These are phyloP conservation scores for Cryptophagus acutangulus DNA, from an alignment of 2,888 invertebrate genomes.

Conservation along the genomic window DNA sequence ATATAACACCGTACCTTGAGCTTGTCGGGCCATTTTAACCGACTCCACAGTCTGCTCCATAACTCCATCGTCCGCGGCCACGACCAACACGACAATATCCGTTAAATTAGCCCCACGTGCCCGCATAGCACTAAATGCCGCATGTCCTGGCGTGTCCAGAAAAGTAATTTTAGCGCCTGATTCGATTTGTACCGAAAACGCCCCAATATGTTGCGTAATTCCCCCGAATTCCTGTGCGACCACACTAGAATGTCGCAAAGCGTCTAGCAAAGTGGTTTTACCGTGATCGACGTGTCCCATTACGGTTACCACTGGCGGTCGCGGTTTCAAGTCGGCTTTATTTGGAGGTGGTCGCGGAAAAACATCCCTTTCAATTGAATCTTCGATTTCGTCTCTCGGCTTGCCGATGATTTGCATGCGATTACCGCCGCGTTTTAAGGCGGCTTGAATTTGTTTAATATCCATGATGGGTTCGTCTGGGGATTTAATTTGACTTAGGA, in stretches of 20 bases:
- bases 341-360: slow-evolving; percentile 63
- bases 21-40: slow-evolving; percentile 76
- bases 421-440: slow-evolving; percentile 39
- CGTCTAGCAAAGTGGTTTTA: slow-evolving; percentile 89
- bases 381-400: slow-evolving; percentile 28
- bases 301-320: slow-evolving; percentile 93
- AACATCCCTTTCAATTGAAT: slow-evolving; percentile 44
- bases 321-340: slow-evolving; percentile 58
- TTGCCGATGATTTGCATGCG: slow-evolving; percentile 43
- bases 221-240: slow-evolving; percentile 95
- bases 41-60: slow-evolving; percentile 97
- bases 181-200: slow-evolving; percentile 71
- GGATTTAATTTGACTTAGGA: slow-evolving; percentile 36
- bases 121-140: slow-evolving; percentile 93
- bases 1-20: slow-evolving; percentile 54
- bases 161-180: slow-evolving; percentile 84
- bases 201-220: slow-evolving; percentile 98
- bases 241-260: slow-evolving; percentile 77
- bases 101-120: slow-evolving; percentile 90
- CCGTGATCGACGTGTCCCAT: slow-evolving; percentile 99
- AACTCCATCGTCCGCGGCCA: slow-evolving; percentile 98
- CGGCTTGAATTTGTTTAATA: slow-evolving; percentile 40
- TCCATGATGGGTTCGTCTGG: slow-evolving; percentile 37
- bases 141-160: slow-evolving; percentile 98
- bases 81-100: slow-evolving; percentile 91